Evolutionary conservation across 2,797 vertebrate species (phyloP).

Genomic region (Leucoraja ocellata): DNA sequence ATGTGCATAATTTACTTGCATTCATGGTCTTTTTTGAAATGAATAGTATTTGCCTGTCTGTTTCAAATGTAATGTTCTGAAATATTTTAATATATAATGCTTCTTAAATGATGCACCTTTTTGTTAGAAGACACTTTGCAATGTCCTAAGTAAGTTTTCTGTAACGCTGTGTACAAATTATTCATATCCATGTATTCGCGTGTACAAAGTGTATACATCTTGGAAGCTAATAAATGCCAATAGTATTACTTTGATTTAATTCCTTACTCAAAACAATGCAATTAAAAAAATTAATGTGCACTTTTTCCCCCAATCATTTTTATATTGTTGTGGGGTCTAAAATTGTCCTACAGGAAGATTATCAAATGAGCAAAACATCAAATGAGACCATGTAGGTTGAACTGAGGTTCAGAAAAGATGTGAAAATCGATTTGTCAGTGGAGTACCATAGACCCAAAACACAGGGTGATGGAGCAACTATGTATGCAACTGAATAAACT

Average conservation of each 20-base stretch:
- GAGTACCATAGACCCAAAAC: too few species aligned
- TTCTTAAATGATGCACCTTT: neutral
- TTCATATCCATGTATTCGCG: neutral
- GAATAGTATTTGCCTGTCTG: neutral
- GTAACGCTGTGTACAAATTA: neutral
- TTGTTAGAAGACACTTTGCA: neutral
- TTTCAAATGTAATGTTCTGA: neutral
- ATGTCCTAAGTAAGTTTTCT: neutral
- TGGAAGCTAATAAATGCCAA: constrained; percentile 24
- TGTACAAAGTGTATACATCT: neutral
- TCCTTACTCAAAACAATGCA: neutral
- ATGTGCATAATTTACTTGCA: neutral
- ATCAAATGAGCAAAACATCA: too few species aligned
- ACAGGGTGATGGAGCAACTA: too few species aligned
- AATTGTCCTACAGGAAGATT: too few species aligned
- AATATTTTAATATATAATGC: too few species aligned
- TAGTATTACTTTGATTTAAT: neutral
- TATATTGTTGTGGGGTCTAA: too few species aligned
- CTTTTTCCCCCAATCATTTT: too few species aligned
- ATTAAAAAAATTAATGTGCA: neutral
- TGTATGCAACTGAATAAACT: too few species aligned
- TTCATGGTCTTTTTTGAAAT: neutral
- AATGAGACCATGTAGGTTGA: too few species aligned
- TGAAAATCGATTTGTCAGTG: too few species aligned
- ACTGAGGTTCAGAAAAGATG: too few species aligned